Percentiles rank a stretch among this genome's conserved stretches.
Conservation (phyloP, 2,888 invertebrate species). For the Sphaerophoria taeniata region DNA sequence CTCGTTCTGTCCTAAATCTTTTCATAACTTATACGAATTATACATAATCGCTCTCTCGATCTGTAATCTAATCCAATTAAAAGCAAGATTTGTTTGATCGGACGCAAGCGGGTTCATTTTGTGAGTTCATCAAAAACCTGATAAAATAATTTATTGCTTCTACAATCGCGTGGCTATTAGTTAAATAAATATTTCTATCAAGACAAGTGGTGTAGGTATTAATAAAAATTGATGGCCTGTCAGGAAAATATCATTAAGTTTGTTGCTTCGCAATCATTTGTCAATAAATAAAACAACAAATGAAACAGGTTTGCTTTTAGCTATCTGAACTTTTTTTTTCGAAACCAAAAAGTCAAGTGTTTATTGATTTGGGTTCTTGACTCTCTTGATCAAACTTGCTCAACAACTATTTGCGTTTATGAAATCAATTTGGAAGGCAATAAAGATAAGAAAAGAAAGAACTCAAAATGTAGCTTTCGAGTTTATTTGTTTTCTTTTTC, state of each 20-base stretch:
- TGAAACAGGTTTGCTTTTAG: slow-evolving; percentile 4
- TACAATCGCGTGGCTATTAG: not conserved
- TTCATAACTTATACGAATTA: too few relatives aligned
- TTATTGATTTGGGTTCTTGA: slow-evolving; percentile 55
- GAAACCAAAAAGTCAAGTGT: slow-evolving; percentile 54
- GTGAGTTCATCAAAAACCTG: not conserved
- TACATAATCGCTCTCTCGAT: too few relatives aligned
- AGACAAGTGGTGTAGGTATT: too few relatives aligned
- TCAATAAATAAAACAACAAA: slow-evolving; percentile 31
- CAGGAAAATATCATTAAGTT: not conserved
- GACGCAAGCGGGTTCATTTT: not conserved
- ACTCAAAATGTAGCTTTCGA: not conserved
- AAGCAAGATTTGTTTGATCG: not conserved
- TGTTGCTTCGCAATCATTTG: slow-evolving; percentile 23
- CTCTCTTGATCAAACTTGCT: slow-evolving; percentile 34
- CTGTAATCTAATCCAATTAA: too few relatives aligned
- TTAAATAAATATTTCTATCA: slow-evolving; percentile 15
- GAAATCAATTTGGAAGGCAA: slow-evolving; percentile 23
- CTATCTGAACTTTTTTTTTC: slow-evolving; percentile 23
- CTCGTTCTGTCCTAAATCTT: too few relatives aligned
- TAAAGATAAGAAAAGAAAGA: slow-evolving; percentile 33
- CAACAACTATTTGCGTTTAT: slow-evolving; percentile 31
- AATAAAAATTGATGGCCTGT: slow-evolving; percentile 22
- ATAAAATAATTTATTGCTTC: not conserved
- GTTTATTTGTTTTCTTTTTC: too few relatives aligned